These are phyloP conservation scores for Tachyglossus aculeatus DNA, from an alignment of 2,797 vertebrate species.

Conservation along the genomic window DNA sequence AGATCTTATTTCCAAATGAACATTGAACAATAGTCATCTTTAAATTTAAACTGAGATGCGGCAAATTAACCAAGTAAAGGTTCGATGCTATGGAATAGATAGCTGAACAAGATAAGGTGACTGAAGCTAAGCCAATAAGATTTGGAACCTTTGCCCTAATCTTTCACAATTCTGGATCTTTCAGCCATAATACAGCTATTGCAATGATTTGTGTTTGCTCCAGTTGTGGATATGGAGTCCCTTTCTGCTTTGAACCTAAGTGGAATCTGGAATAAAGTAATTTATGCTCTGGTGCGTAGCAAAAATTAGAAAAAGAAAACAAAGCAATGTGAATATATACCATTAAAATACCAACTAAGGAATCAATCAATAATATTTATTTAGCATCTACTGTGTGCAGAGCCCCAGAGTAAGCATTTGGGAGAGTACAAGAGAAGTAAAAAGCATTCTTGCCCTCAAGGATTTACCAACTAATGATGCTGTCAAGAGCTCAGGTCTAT, in stretches of 20 bases:
- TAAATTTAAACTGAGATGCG: constrained; percentile 23
- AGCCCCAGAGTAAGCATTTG: no score
- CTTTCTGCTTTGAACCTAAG: constrained; percentile 36
- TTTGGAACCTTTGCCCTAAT: neutral
- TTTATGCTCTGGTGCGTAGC: constrained; percentile 35
- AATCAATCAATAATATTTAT: no score
- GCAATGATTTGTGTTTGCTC: constrained; percentile 23
- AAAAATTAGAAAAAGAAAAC: neutral
- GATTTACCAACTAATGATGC: no score
- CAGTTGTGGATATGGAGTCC: constrained; percentile 16
- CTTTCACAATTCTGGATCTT: constrained; percentile 5
- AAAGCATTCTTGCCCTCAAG: no score
- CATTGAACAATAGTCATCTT: no score
- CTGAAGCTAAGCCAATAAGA: constrained; percentile 15
- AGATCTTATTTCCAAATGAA: no score
- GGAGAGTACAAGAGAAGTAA: no score
- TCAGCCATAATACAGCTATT: neutral
- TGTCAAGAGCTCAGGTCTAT: no score
- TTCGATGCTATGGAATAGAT: constrained; percentile 7
- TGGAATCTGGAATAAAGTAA: constrained; percentile 29
- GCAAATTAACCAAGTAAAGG: constrained; percentile 7
- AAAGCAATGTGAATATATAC: constrained; percentile 32
- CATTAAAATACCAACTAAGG: constrained; percentile 14
- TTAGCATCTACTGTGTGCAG: no score
- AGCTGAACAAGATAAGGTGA: neutral